Evolutionary conservation across 2,113 vertebrate species (phyloP).

Genomic region (Mustela lutreola): DNA sequence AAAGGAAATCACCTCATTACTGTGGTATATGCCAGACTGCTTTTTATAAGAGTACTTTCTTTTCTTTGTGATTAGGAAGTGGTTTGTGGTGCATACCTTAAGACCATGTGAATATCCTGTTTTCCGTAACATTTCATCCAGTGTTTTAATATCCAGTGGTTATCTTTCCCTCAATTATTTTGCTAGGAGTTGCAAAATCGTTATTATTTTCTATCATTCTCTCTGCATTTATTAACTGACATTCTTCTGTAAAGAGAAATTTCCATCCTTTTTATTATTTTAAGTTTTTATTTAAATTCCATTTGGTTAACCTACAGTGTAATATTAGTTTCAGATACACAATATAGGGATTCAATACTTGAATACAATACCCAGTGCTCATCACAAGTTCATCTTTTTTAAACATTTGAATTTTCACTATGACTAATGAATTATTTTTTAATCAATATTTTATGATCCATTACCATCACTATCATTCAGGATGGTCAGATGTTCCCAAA

Average conservation of each 20-base stretch:
- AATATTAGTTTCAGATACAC: background rate
- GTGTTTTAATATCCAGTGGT: background rate
- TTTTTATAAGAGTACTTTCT: background rate
- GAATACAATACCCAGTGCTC: background rate
- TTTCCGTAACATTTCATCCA: background rate
- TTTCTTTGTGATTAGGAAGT: background rate
- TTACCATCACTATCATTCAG: background rate
- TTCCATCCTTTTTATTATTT: background rate
- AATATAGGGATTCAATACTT: background rate
- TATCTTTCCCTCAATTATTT: background rate
- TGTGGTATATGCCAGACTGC: background rate
- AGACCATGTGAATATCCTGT: background rate
- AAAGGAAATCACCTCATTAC: background rate
- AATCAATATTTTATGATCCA: background rate
- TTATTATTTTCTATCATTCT: background rate
- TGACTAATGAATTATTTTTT: background rate
- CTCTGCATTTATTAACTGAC: background rate
- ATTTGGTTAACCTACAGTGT: background rate
- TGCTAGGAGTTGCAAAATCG: constrained; percentile 10
- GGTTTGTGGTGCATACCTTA: background rate
- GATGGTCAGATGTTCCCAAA: background rate
- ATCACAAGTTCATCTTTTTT: background rate
- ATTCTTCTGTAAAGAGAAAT: background rate
- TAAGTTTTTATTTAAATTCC: background rate
- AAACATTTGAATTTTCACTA: background rate